phyloP scores from a whole-genome alignment of 2,113 vertebrate species.

The Mastomys natalensis region DNA sequence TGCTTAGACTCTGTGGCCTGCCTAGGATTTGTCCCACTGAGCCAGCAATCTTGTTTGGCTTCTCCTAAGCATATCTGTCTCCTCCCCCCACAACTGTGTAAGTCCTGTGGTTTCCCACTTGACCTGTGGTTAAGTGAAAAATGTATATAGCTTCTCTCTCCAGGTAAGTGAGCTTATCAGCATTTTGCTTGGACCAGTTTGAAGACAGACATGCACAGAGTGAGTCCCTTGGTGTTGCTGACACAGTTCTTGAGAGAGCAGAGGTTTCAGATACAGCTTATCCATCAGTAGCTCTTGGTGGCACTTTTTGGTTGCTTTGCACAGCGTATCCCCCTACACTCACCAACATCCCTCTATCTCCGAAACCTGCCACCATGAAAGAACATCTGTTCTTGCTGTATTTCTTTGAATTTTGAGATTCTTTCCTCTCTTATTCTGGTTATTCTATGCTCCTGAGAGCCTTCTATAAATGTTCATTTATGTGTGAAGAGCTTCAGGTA shows the following conservation, averaged over 20 bases:
- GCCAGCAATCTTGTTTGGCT: conserved; percentile 26
- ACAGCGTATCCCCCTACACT: not conserved
- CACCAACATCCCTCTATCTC: conserved; percentile 5
- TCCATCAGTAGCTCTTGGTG: conserved; percentile 64
- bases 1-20: not conserved
- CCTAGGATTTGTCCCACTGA: not conserved
- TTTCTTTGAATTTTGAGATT: conserved; percentile 64
- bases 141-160: conserved; percentile 60
- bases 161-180: conserved; percentile 61
- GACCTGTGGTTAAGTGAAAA: conserved; percentile 72
- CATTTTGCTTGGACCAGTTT: conserved; percentile 45
- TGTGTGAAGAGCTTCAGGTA: not conserved
- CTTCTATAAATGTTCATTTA: conserved; percentile 49
- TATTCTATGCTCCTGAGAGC: conserved; percentile 61
- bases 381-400: conserved; percentile 30
- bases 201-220: conserved; percentile 49
- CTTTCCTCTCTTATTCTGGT: conserved; percentile 59
- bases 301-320: conserved; percentile 38
- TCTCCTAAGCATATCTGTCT: not conserved
- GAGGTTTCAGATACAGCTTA: conserved; percentile 65
- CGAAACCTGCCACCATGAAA: conserved; percentile 17
- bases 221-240: conserved; percentile 2
- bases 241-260: conserved; percentile 61
- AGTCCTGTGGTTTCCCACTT: conserved; percentile 58
- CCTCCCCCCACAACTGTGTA: conserved; percentile 14